These are phyloP conservation scores for Montipora cactus DNA, from an alignment of 64 coral and sea anemone genomes.

Conservation along the genomic window DNA sequence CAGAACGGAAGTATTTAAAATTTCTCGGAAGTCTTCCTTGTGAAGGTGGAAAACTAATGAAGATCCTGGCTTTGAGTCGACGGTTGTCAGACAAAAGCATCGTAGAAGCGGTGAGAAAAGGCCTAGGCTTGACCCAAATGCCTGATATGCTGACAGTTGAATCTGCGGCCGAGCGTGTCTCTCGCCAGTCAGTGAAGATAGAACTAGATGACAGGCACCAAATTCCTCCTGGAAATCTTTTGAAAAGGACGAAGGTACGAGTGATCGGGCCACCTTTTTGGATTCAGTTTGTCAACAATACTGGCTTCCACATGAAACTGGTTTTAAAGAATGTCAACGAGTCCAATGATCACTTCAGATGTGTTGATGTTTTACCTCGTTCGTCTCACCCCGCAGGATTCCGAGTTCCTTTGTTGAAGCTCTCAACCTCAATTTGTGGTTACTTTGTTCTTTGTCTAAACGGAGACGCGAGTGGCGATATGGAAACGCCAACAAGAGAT, in stretches of 20 bases:
- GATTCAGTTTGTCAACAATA: constrained; percentile 35
- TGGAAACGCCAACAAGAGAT: not conserved
- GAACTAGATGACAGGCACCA: not conserved
- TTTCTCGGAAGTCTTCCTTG: constrained; percentile 33
- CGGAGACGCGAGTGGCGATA: not conserved
- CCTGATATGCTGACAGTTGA: not conserved
- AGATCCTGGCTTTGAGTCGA: constrained; percentile 36
- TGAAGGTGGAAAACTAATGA: constrained; percentile 47
- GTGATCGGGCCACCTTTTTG: not conserved
- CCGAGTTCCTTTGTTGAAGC: not conserved
- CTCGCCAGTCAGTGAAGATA: constrained; percentile 9
- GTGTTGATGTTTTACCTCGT: not conserved
- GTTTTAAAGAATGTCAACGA: not conserved
- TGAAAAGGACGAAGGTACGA: not conserved
- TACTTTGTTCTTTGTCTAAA: not conserved
- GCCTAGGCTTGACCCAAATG: constrained; percentile 14
- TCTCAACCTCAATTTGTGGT: too few relatives aligned
- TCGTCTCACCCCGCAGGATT: not conserved
- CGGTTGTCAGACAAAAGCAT: not conserved
- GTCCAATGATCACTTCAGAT: not conserved
- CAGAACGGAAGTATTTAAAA: constrained; percentile 19
- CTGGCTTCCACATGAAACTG: constrained; percentile 35
- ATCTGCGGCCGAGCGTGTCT: not conserved
- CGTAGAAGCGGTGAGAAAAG: not conserved
- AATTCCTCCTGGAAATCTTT: not conserved